Percentiles rank a stretch among this genome's conserved stretches.
Evolutionary conservation across 2,888 invertebrate genomes (phyloP).

Genomic region (Caenorhabditis doughertyi): DNA sequence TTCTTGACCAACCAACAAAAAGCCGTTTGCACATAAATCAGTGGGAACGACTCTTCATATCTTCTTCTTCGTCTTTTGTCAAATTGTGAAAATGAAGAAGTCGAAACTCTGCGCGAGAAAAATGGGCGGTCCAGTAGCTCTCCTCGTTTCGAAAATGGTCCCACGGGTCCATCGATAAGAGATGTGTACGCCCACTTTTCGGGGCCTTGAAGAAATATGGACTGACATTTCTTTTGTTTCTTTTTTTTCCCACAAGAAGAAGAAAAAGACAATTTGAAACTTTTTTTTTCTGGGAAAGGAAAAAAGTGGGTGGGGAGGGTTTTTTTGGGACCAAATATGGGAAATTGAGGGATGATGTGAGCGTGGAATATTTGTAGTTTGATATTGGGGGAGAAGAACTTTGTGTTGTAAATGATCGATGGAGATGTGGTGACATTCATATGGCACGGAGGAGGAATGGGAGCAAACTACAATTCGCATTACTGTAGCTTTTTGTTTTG

Average conservation of each 20-base stretch:
- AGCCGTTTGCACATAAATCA: background rate
- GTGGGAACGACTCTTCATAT: constrained; percentile 3
- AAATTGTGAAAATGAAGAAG: constrained; percentile 17
- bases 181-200: constrained; percentile 38
- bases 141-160: background rate
- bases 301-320: constrained; percentile 8
- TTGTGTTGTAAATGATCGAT: too few relatives aligned
- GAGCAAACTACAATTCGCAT: too few relatives aligned
- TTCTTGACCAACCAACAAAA: too few relatives aligned
- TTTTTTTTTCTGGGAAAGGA: constrained; percentile 6
- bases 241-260: background rate
- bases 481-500: too few relatives aligned
- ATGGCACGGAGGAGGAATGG: too few relatives aligned
- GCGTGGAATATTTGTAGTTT: background rate
- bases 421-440: too few relatives aligned
- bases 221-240: constrained; percentile 48
- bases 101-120: too few relatives aligned
- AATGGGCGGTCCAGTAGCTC: constrained; percentile 9
- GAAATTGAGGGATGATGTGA: constrained; percentile 3
- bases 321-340: constrained; percentile 16
- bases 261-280: constrained; percentile 8
- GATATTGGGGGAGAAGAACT: too few relatives aligned
- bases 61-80: background rate
- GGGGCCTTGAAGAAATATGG: constrained; percentile 50
- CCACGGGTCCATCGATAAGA: constrained; percentile 55